Evolutionary conservation across 2,797 vertebrate genomes (phyloP).

Genomic region (Centropyge bicolor): DNA sequence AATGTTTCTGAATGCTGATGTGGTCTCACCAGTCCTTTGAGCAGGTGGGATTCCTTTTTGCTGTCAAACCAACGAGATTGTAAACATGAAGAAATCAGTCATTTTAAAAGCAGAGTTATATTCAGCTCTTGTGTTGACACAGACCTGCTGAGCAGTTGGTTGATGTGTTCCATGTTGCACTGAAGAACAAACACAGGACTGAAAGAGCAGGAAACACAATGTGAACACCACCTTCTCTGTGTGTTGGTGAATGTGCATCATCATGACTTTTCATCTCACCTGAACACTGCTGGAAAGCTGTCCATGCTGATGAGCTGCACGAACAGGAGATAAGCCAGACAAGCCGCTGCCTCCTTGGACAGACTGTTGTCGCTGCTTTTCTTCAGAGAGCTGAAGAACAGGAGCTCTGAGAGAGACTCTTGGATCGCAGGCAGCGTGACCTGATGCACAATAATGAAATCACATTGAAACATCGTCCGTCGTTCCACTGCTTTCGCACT

Average conservation of each 20-base stretch:
- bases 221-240: background rate
- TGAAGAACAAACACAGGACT: slow-evolving; percentile 93
- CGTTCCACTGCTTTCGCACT: background rate
- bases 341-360: slow-evolving; percentile 88
- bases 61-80: slow-evolving; percentile 75
- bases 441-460: slow-evolving; percentile 49
- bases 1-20: background rate
- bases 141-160: slow-evolving; percentile 91
- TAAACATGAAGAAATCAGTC: background rate
- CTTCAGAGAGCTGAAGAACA: slow-evolving; percentile 78
- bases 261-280: slow-evolving; percentile 76
- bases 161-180: slow-evolving; percentile 91
- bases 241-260: background rate
- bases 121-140: slow-evolving; percentile 4
- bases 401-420: slow-evolving; percentile 77
- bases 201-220: slow-evolving; percentile 62
- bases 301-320: slow-evolving; percentile 90
- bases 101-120: background rate
- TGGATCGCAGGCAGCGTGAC: slow-evolving; percentile 73
- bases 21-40: slow-evolving; percentile 94
- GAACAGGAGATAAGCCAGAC: slow-evolving; percentile 94
- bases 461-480: background rate
- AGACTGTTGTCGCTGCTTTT: slow-evolving; percentile 75
- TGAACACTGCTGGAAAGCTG: slow-evolving; percentile 91
- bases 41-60: slow-evolving; percentile 92